Evolutionary conservation across 2,797 vertebrate species (phyloP).

Genomic region (Paguma larvata): DNA sequence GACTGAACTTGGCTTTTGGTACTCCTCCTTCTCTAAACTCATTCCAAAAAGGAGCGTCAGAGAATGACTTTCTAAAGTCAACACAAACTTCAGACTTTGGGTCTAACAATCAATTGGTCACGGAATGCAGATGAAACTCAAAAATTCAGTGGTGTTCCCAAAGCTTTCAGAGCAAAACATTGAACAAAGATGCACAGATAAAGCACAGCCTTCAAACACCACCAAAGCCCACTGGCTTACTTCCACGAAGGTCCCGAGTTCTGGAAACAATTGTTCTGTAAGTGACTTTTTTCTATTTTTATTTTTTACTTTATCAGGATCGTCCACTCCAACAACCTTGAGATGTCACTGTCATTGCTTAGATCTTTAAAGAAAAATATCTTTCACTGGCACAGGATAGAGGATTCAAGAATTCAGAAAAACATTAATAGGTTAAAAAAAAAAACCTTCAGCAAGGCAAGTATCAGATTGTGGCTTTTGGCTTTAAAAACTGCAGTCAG

Average conservation of each 20-base stretch:
- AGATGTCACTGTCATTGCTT: neutral
- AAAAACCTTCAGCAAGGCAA: neutral
- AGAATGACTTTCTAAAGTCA: constrained; percentile 62
- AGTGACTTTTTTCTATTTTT: neutral
- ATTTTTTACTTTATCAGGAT: neutral
- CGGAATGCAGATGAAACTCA: constrained; percentile 3
- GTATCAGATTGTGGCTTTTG: constrained; percentile 33
- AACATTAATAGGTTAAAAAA: neutral
- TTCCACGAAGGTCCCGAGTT: neutral
- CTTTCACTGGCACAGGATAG: constrained; percentile 6
- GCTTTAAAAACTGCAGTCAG: neutral
- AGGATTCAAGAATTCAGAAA: constrained; percentile 10
- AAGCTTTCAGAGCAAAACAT: constrained; percentile 20
- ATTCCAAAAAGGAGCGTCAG: constrained; percentile 55
- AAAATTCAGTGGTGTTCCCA: neutral
- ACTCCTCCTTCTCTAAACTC: constrained; percentile 61
- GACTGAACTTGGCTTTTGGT: constrained; percentile 37
- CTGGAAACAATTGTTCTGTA: neutral
- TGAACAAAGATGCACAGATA: constrained; percentile 12
- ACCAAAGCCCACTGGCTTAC: neutral
- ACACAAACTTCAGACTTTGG: constrained; percentile 44
- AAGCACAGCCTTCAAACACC: neutral
- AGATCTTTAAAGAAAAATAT: constrained; percentile 38
- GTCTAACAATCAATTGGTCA: constrained; percentile 41
- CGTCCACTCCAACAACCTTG: neutral